Evolutionary conservation across 2,888 invertebrate genomes (phyloP).

Genomic region (Amphipyra tragopoginis): DNA sequence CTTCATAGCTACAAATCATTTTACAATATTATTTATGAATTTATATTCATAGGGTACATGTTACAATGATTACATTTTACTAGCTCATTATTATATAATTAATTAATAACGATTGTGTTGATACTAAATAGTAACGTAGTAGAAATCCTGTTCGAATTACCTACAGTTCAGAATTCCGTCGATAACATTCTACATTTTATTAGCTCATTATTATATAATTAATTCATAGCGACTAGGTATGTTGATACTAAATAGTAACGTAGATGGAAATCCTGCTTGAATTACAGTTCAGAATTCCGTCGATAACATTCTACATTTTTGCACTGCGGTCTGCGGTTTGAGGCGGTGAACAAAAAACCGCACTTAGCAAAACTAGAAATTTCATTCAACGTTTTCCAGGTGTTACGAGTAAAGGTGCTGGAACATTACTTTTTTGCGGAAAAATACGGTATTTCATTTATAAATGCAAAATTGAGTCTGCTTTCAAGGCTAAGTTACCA

Average conservation of each 20-base stretch:
- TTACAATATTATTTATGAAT: too few relatives aligned
- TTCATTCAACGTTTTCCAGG: constrained; percentile 19
- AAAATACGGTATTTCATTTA: too few relatives aligned
- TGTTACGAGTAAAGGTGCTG: constrained; percentile 17
- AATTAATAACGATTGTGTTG: too few relatives aligned
- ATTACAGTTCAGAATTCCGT: constrained; percentile 15
- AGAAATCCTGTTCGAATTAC: background rate
- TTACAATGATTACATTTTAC: too few relatives aligned
- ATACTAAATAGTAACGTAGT: background rate
- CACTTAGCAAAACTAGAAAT: constrained; percentile 15
- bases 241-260: too few relatives aligned
- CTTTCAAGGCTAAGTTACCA: too few relatives aligned
- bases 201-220: too few relatives aligned
- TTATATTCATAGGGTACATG: too few relatives aligned
- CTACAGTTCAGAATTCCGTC: constrained; percentile 18
- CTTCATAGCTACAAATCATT: too few relatives aligned
- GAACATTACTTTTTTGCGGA: background rate
- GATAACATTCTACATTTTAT: constrained; percentile 24
- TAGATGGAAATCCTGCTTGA: background rate
- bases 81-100: too few relatives aligned
- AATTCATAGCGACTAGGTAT: too few relatives aligned
- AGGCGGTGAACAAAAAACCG: constrained; percentile 16
- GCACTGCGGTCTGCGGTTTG: constrained; percentile 21
- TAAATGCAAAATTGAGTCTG: too few relatives aligned
- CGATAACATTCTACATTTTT: constrained; percentile 24